phyloP scores from a whole-genome alignment of 1,140 invertebrate species.

The Ooceraea biroi region DNA sequence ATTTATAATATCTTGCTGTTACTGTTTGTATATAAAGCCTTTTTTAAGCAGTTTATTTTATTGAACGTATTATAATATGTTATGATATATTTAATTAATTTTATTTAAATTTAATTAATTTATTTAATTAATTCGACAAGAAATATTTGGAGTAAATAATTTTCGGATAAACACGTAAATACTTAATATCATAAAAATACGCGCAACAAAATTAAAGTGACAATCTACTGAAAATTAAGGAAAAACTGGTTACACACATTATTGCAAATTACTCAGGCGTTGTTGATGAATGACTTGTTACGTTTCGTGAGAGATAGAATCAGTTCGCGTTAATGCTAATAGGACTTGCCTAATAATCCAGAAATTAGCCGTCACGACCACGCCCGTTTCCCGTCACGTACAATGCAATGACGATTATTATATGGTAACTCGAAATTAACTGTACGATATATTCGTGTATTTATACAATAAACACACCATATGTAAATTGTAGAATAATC shows the following conservation, averaged over 20 bases:
- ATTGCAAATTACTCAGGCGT: neutral
- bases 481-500: conserved; percentile 11
- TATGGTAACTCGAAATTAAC: conserved; percentile 55
- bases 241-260: neutral
- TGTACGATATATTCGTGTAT: neutral
- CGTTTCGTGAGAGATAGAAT: conserved; percentile 17
- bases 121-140: too few relatives aligned
- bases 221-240: neutral
- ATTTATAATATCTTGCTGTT: neutral
- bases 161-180: too few relatives aligned
- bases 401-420: conserved; percentile 67
- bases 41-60: too few relatives aligned
- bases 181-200: too few relatives aligned
- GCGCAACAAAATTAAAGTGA: too few relatives aligned
- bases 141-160: too few relatives aligned
- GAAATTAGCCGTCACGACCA: conserved; percentile 72
- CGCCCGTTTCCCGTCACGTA: conserved; percentile 67
- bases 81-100: too few relatives aligned
- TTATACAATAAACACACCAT: conserved; percentile 13
- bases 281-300: conserved; percentile 38
- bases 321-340: conserved; percentile 14
- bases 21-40: neutral
- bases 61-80: too few relatives aligned
- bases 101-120: neutral
- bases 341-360: conserved; percentile 62